Evolutionary conservation across 2,888 invertebrate genomes (phyloP).

Genomic region (Drosophila austrosaltans): DNA sequence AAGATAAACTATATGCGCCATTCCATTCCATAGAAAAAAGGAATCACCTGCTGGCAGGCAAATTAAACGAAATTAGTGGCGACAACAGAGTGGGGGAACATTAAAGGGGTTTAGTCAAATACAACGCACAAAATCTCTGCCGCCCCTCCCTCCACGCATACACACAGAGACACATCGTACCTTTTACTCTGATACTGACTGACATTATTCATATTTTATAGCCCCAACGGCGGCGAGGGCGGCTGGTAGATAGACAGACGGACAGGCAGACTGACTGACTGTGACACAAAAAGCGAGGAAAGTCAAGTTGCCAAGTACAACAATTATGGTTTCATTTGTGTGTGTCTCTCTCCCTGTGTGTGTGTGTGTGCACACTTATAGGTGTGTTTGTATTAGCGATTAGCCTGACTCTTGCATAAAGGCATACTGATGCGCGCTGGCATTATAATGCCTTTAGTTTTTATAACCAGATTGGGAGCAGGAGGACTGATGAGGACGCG

Average conservation of each 20-base stretch:
- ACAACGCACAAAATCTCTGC: slow-evolving; percentile 68
- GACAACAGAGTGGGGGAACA: slow-evolving; percentile 25
- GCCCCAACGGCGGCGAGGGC: slow-evolving; percentile 47
- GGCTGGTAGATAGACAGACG: not conserved
- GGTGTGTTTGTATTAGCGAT: slow-evolving; percentile 56
- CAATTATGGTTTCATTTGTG: slow-evolving; percentile 76
- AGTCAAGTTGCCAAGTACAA: slow-evolving; percentile 75
- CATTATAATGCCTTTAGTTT: slow-evolving; percentile 61
- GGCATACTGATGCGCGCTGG: slow-evolving; percentile 51
- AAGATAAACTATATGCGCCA: slow-evolving; percentile 48
- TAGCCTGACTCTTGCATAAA: slow-evolving; percentile 53
- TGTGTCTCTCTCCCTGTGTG: not conserved
- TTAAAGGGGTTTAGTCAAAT: slow-evolving; percentile 69
- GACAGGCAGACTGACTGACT: slow-evolving; percentile 28
- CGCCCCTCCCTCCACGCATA: slow-evolving; percentile 7
- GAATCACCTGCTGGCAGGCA: slow-evolving; percentile 54
- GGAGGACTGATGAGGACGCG: not conserved
- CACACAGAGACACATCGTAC: not conserved
- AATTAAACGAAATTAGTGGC: slow-evolving; percentile 72
- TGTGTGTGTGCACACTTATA: slow-evolving; percentile 4
- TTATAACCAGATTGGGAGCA: slow-evolving; percentile 23
- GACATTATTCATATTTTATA: slow-evolving; percentile 74
- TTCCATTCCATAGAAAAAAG: slow-evolving; percentile 1
- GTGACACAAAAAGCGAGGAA: slow-evolving; percentile 56
- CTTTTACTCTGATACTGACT: slow-evolving; percentile 30